Conservation (phyloP, 2,888 invertebrate species). For the Diarsia brunnea region DNA sequence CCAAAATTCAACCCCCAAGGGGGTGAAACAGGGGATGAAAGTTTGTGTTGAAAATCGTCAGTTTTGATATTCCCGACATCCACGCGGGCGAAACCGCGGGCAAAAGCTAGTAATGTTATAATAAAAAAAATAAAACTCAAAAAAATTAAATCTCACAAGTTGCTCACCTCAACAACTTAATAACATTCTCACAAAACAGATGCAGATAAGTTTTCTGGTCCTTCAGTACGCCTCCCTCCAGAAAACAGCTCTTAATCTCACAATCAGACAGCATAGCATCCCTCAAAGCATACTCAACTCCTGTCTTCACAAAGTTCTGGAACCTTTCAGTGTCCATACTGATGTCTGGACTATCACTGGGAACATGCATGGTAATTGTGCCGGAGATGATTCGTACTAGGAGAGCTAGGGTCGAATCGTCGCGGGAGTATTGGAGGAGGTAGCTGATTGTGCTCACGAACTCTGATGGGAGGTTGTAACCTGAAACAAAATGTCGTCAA, state of each 20-base stretch:
- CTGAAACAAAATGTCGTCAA: conserved; percentile 72
- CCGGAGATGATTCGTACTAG: conserved; percentile 91
- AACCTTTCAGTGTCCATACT: conserved; percentile 83
- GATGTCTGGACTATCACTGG: conserved; percentile 80
- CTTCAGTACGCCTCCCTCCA: conserved; percentile 73
- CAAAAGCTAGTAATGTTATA: no score
- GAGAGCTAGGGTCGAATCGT: conserved; percentile 91
- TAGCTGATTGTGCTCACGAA: conserved; percentile 91
- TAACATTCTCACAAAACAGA: conserved; percentile 84
- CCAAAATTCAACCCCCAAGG: no score
- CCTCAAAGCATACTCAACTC: conserved; percentile 85
- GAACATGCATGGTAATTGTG: conserved; percentile 88
- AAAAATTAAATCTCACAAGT: background rate
- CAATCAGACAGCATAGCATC: conserved; percentile 83
- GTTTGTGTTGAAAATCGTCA: no score
- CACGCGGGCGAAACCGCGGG: no score
- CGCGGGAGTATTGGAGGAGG: conserved; percentile 91
- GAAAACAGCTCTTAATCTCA: conserved; percentile 82
- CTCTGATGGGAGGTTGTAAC: conserved; percentile 91
- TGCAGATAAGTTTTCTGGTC: conserved; percentile 87
- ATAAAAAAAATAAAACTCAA: background rate
- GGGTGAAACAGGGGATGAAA: no score
- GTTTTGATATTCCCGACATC: no score
- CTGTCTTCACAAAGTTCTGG: conserved; percentile 81
- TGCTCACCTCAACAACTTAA: conserved; percentile 83